Conservation (phyloP, 1,140 invertebrate genomes). For the Hydropsyche tenuis region DNA sequence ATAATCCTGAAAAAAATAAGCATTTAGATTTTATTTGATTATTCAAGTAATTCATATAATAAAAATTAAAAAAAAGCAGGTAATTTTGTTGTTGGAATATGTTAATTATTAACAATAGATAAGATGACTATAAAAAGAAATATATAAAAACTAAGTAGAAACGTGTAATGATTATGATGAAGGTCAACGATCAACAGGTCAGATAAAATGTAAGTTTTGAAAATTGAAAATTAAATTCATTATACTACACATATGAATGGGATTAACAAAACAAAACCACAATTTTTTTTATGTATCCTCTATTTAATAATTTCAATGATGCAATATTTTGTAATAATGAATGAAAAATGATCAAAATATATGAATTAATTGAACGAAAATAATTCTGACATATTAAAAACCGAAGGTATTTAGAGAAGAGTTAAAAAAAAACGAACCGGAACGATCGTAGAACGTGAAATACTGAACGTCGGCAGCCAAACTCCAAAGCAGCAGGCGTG, state of each 20-base stretch:
- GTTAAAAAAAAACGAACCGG: conserved; percentile 56
- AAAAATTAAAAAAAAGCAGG: not conserved
- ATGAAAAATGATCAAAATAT: not conserved
- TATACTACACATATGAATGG: too few relatives aligned
- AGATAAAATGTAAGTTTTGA: too few relatives aligned
- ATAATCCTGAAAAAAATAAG: conserved; percentile 60
- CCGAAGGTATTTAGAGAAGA: not conserved
- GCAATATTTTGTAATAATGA: not conserved
- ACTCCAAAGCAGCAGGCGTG: conserved; percentile 71
- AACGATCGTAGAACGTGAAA: conserved; percentile 73
- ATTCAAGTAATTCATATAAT: not conserved
- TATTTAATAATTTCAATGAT: too few relatives aligned
- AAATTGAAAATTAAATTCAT: too few relatives aligned
- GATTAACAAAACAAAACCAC: too few relatives aligned
- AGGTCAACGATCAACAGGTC: too few relatives aligned
- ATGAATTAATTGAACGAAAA: not conserved
- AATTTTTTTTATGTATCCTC: too few relatives aligned
- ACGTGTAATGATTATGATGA: too few relatives aligned
- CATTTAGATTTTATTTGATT: conserved; percentile 10
- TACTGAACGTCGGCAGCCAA: conserved; percentile 67
- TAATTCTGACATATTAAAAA: not conserved
- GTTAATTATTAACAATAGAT: too few relatives aligned
- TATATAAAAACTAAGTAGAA: too few relatives aligned
- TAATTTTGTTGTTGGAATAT: too few relatives aligned
- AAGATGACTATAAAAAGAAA: too few relatives aligned